Percentiles rank a stretch among this genome's conserved stretches.
These are phyloP conservation scores for Drosophila busckii DNA, from an alignment of 1,140 invertebrate genomes.

Conservation along the genomic window DNA sequence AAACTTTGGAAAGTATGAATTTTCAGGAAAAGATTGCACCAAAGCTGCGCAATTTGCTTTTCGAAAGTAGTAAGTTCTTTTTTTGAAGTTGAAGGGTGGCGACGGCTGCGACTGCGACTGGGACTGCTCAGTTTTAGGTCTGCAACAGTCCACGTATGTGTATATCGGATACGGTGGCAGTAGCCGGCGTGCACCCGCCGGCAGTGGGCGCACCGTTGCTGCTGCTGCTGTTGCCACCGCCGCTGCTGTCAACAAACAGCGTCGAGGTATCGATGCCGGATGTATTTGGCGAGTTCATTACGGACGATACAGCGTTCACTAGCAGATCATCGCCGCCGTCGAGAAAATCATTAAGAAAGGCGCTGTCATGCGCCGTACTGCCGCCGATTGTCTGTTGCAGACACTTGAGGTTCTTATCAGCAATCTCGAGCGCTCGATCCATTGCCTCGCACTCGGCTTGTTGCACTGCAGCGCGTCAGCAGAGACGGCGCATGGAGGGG, in stretches of 20 bases:
- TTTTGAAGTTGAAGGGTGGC: constrained; percentile 29
- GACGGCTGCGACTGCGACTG: constrained; percentile 1
- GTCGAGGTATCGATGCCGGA: constrained; percentile 66
- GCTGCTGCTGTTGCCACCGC: constrained; percentile 48
- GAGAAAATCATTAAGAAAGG: constrained; percentile 70
- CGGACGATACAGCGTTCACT: constrained; percentile 49
- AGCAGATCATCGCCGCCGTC: constrained; percentile 69
- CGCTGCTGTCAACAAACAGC: constrained; percentile 66
- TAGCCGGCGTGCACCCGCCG: constrained; percentile 20
- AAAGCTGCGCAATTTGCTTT: constrained; percentile 18
- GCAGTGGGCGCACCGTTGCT: constrained; percentile 38
- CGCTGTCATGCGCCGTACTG: constrained; percentile 80
- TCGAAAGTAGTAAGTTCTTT: background rate
- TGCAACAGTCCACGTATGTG: constrained; percentile 73
- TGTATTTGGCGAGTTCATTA: constrained; percentile 66
- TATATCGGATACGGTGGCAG: constrained; percentile 51
- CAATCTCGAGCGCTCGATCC: constrained; percentile 89
- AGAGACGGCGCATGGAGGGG: constrained; percentile 30
- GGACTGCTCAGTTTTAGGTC: constrained; percentile 34
- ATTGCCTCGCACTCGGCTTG: constrained; percentile 91
- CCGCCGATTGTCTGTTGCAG: constrained; percentile 86
- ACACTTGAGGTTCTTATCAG: constrained; percentile 88
- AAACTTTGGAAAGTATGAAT: constrained; percentile 11
- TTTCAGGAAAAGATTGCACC: constrained; percentile 22
- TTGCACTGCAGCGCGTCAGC: constrained; percentile 80